Base-by-base conservation (phyloP, 2,113 vertebrate genomes). In the Cynoglossus semilaevis region DNA sequence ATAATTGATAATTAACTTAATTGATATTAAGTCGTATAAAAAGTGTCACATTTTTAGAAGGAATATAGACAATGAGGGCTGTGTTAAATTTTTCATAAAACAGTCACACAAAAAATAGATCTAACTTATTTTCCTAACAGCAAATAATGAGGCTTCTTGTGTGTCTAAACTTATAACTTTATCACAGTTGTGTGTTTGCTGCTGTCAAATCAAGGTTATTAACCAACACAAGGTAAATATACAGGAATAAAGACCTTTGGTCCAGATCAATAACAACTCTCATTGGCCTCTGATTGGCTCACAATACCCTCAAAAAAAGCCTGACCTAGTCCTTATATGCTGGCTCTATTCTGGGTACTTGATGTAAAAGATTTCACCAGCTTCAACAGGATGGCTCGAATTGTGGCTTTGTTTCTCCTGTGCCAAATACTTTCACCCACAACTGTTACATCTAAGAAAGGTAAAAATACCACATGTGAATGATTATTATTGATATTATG, bases 191-290 rank as follows among this genome's bases (percentile, higher is more conserved):
- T 34, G 19, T 54, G 15, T 57, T 42, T 55, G 16, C 51, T 49
- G 58, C 38, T 43, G 43, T 37, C 19, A 42, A 63, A 66, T 68
- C 38, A 45, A 63, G 56, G 68, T 67, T 79, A 81, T 72, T 17
- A 49, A 77, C 75, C 66, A 67, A 53, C 59, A 70, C 40, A 68
- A 7, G 55, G 72, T 70, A 86, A 88, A 90, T 36, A 80, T 63
- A 34, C 48, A 48, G n/a, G 9, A 63, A 12, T 36, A 51, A 5
- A 64, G 74, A 87, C 77, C 87, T 87, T 87, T 85, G 82, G 9
- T 7, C 71, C 62, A 13, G 34, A 51, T 79, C 83, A 59, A 85
- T 84, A 70, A n/a, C 2, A 15, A 18, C 18, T 22, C 7, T 37
- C 8, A 5, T 51, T 15, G 11, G 9, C 46, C 9, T 63, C 37